Evolutionary conservation across 2,888 invertebrate genomes (phyloP).

Genomic region (Theretra japonica): DNA sequence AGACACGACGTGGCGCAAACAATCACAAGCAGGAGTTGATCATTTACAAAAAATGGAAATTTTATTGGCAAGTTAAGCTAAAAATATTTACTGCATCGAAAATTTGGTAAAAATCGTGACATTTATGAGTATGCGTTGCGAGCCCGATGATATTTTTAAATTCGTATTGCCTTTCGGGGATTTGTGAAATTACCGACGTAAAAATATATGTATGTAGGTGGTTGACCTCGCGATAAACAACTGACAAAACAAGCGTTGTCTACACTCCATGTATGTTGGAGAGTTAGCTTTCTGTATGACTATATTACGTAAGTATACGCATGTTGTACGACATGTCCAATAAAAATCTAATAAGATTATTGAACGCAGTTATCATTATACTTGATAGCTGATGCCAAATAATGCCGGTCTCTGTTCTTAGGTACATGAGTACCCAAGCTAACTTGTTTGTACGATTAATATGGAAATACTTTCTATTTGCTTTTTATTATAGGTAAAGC

Average conservation of each 20-base stretch:
- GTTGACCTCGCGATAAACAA: constrained; percentile 14
- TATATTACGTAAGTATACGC: neutral
- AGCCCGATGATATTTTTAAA: neutral
- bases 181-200: constrained; percentile 2
- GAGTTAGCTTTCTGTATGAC: neutral
- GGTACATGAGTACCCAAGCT: no score
- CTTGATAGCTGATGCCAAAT: no score
- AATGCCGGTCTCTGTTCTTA: no score
- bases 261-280: neutral
- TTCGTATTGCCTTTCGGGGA: neutral
- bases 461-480: no score
- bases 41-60: neutral
- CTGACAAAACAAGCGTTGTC: neutral
- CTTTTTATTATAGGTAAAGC: no score
- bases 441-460: no score
- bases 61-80: neutral
- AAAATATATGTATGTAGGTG: constrained; percentile 19
- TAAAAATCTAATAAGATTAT: neutral
- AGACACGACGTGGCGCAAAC: neutral
- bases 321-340: neutral
- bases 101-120: constrained; percentile 1
- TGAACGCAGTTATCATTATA: no score
- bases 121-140: neutral
- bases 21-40: neutral
- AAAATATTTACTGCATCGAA: no score